Evolutionary conservation across 2,113 vertebrate species (phyloP).

Genomic region (Hoplias malabaricus): DNA sequence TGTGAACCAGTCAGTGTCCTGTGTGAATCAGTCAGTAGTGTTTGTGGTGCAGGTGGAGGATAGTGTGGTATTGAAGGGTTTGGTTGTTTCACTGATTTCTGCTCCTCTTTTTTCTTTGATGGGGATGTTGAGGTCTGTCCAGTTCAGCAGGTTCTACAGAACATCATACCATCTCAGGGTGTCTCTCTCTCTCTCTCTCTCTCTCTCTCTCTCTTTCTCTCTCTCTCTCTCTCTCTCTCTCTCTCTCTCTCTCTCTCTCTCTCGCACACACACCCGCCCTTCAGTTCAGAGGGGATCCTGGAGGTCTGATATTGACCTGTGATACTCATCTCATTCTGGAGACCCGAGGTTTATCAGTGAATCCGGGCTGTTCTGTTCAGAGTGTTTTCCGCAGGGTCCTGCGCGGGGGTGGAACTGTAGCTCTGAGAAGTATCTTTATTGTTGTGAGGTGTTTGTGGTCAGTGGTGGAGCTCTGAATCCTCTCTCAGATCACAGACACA

Average conservation of each 20-base stretch:
- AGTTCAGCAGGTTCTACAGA: conserved; percentile 51
- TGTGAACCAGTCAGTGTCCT: too few relatives aligned
- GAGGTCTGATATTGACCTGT: too few relatives aligned
- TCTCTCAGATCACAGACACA: background rate
- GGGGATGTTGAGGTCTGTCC: conserved; percentile 29
- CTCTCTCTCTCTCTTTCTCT: conserved; percentile 26
- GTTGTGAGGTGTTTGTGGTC: too few relatives aligned
- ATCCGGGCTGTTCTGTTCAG: too few relatives aligned
- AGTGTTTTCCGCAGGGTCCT: too few relatives aligned
- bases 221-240: conserved; percentile 13
- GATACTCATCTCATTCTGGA: too few relatives aligned
- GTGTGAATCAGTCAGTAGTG: background rate
- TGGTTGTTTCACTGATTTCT: background rate
- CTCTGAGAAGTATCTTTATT: too few relatives aligned
- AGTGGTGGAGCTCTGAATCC: background rate
- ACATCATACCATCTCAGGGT: conserved; percentile 37
- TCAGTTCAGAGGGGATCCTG: too few relatives aligned
- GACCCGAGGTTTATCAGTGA: too few relatives aligned
- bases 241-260: conserved; percentile 12
- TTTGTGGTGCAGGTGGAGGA: background rate
- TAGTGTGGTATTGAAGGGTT: too few relatives aligned
- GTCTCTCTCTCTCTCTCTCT: conserved; percentile 32
- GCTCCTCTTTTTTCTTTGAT: conserved; percentile 22
- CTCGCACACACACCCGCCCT: background rate
- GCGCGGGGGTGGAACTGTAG: too few relatives aligned